These are phyloP conservation scores for Engraulis encrasicolus DNA, from an alignment of 2,113 vertebrate species.

Conservation along the genomic window DNA sequence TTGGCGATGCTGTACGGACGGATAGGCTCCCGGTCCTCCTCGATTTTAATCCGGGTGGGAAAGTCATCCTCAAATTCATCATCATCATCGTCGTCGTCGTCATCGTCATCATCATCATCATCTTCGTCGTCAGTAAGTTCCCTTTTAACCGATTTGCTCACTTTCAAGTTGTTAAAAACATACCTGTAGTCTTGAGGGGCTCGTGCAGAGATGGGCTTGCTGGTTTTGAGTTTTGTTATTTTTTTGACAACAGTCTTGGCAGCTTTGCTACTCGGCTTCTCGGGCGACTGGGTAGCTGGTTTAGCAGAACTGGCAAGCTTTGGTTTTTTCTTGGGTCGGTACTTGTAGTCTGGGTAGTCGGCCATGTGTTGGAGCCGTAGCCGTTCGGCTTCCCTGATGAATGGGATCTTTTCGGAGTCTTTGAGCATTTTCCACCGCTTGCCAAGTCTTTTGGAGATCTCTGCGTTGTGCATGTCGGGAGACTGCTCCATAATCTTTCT, in stretches of 20 bases:
- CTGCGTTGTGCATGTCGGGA: slow-evolving; percentile 95
- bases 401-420: slow-evolving; percentile 93
- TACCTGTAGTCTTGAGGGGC: slow-evolving; percentile 74
- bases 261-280: slow-evolving; percentile 78
- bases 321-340: slow-evolving; percentile 95
- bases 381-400: slow-evolving; percentile 94
- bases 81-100: slow-evolving; percentile 77
- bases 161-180: slow-evolving; percentile 75
- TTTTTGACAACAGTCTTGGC: slow-evolving; percentile 79
- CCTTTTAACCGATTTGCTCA: slow-evolving; percentile 78
- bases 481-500: slow-evolving; percentile 95
- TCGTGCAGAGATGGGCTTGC: slow-evolving; percentile 62
- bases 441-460: slow-evolving; percentile 96
- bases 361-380: slow-evolving; percentile 97
- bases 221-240: slow-evolving; percentile 76
- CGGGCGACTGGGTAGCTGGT: slow-evolving; percentile 77
- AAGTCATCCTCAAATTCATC: slow-evolving; percentile 77
- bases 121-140: slow-evolving; percentile 85
- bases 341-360: slow-evolving; percentile 98
- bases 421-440: slow-evolving; percentile 93
- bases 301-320: slow-evolving; percentile 84
- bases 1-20: slow-evolving; percentile 81
- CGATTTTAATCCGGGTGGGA: slow-evolving; percentile 67
- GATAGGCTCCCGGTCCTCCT: slow-evolving; percentile 76
- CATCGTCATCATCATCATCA: slow-evolving; percentile 79